These are phyloP conservation scores for Centropristis striata DNA, from an alignment of 2,113 vertebrate genomes.

Conservation along the genomic window DNA sequence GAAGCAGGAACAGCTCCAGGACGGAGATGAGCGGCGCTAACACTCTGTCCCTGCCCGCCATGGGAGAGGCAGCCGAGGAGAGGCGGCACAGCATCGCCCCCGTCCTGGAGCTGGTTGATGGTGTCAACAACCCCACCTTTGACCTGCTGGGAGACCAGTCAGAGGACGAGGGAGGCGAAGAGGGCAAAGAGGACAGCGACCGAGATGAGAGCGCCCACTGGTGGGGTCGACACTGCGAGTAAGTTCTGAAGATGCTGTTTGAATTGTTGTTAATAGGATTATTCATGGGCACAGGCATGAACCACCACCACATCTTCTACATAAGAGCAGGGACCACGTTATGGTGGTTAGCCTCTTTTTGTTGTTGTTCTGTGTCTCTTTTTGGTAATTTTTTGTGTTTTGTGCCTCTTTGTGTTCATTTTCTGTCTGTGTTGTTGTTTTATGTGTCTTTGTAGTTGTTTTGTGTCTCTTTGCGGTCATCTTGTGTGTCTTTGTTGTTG, in stretches of 20 bases:
- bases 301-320: no score
- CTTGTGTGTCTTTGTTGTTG: no score
- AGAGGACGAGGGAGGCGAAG: conserved; percentile 87
- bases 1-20: conserved; percentile 77
- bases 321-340: no score
- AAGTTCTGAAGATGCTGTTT: conserved; percentile 27
- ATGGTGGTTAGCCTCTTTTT: no score
- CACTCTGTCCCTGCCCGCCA: conserved; percentile 82
- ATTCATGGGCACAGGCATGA: no score
- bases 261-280: neutral
- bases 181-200: conserved; percentile 84
- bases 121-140: conserved; percentile 83
- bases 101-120: conserved; percentile 87
- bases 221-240: conserved; percentile 87
- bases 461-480: no score
- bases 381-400: no score
- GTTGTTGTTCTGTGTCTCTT: no score
- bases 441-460: no score
- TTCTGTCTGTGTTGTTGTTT: no score
- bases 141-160: conserved; percentile 89
- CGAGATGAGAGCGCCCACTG: conserved; percentile 80
- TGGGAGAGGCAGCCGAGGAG: conserved; percentile 76
- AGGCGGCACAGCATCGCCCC: conserved; percentile 88
- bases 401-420: no score
- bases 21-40: conserved; percentile 77